phyloP scores from a whole-genome alignment of 2,888 invertebrate genomes.

The Plebejus melissa region DNA sequence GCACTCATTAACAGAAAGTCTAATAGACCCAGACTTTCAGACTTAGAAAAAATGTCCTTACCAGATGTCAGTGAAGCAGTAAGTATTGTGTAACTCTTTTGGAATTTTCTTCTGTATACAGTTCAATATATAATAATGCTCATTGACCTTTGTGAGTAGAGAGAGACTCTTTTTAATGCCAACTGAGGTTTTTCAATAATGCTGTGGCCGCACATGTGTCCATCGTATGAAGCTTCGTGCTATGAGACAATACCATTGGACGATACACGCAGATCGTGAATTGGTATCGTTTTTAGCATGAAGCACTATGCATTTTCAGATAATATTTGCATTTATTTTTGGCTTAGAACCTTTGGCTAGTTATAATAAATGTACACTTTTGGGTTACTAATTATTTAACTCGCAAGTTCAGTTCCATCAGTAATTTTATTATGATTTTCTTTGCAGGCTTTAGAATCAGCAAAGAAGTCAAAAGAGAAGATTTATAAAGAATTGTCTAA shows the following conservation, averaged over 20 bases:
- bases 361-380: background rate
- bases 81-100: constrained; percentile 30
- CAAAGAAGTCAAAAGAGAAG: constrained; percentile 80
- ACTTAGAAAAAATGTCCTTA: constrained; percentile 76
- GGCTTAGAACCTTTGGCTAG: too few relatives aligned
- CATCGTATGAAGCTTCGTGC: too few relatives aligned
- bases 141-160: background rate
- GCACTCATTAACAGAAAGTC: constrained; percentile 82
- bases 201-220: too few relatives aligned
- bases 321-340: background rate
- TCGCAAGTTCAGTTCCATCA: background rate
- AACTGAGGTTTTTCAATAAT: background rate
- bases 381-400: background rate
- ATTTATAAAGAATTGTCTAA: constrained; percentile 86
- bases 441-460: constrained; percentile 59
- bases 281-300: too few relatives aligned
- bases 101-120: background rate
- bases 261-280: too few relatives aligned
- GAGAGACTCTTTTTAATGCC: background rate
- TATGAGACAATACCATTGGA: too few relatives aligned
- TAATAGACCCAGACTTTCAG: constrained; percentile 83
- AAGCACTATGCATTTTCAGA: background rate
- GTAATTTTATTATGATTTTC: background rate
- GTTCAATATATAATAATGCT: background rate
- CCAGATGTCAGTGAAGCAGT: constrained; percentile 80